phyloP scores from a whole-genome alignment of 1,140 invertebrate species.

The Globodera rostochiensis region DNA sequence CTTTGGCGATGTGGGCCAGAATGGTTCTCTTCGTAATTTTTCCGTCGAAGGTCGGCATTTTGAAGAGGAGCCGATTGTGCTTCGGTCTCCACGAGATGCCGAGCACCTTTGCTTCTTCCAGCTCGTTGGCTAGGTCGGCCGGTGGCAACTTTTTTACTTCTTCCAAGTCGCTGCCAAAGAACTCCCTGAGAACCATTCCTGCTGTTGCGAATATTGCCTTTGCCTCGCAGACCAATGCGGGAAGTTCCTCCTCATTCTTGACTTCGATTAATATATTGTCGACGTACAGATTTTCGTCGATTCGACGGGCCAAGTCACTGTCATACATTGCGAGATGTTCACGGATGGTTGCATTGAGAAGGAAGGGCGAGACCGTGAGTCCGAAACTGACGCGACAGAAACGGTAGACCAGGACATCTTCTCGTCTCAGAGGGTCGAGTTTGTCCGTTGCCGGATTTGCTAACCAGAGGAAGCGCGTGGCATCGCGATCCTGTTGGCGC shows the following conservation, averaged over 20 bases:
- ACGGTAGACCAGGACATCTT: constrained; percentile 35
- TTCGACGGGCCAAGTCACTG: not conserved
- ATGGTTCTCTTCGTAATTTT: not conserved
- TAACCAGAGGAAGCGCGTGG: constrained; percentile 27
- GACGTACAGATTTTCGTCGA: constrained; percentile 10
- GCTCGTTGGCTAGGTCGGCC: not conserved
- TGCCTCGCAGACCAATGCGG: not conserved
- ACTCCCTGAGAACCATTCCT: not conserved
- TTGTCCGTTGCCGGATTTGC: not conserved
- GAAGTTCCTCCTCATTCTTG: not conserved
- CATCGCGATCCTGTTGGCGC: constrained; percentile 3
- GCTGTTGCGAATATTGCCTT: not conserved
- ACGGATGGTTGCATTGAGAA: not conserved
- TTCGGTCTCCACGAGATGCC: not conserved
- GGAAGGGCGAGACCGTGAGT: not conserved
- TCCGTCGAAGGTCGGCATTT: not conserved
- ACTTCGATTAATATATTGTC: constrained; percentile 8
- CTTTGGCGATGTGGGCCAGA: not conserved
- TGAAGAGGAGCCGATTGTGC: not conserved
- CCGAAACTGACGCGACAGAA: constrained; percentile 28
- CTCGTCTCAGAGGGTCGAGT: not conserved
- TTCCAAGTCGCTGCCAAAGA: too few species aligned
- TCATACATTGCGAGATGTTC: not conserved
- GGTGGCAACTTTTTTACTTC: not conserved
- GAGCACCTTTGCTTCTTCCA: not conserved